Conservation (phyloP, 2,888 invertebrate species). For the Nephrotoma guestfalica region DNA sequence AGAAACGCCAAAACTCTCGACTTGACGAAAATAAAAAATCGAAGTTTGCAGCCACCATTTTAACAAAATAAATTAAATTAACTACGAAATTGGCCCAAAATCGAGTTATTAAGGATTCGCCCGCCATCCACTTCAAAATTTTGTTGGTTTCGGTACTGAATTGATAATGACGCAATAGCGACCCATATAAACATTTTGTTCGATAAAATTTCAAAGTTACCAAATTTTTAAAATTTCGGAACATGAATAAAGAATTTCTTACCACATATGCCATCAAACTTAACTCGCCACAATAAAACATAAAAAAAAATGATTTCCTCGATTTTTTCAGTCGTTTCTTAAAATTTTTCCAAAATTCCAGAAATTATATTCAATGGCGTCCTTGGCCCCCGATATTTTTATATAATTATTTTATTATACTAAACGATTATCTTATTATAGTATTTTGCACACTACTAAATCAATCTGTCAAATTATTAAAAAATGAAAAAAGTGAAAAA, state of each 20-base stretch:
- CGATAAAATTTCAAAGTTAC: too few relatives aligned
- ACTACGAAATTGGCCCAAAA: too few relatives aligned
- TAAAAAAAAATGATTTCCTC: background rate
- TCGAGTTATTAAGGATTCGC: too few relatives aligned
- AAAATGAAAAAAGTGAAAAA: background rate
- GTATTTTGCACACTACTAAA: background rate
- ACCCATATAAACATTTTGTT: too few relatives aligned
- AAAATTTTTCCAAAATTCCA: background rate
- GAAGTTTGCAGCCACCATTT: too few relatives aligned
- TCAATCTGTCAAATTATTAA: background rate
- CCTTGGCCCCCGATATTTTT: background rate
- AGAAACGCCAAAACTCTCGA: too few relatives aligned
- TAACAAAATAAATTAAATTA: too few relatives aligned
- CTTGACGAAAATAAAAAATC: too few relatives aligned
- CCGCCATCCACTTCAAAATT: too few relatives aligned
- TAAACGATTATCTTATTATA: background rate
- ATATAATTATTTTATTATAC: background rate
- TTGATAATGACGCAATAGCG: too few relatives aligned
- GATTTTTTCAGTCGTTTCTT: background rate
- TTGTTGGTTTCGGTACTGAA: too few relatives aligned
- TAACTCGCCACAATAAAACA: background rate
- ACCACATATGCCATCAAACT: background rate
- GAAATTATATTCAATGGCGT: background rate
- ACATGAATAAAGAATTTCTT: background rate
- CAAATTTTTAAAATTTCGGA: too few relatives aligned